A percentile compares a stretch with the other conserved stretches of the same genome.
These are phyloP conservation scores for Pilophorus perplexus DNA, from an alignment of 2,888 invertebrate species.

Conservation along the genomic window DNA sequence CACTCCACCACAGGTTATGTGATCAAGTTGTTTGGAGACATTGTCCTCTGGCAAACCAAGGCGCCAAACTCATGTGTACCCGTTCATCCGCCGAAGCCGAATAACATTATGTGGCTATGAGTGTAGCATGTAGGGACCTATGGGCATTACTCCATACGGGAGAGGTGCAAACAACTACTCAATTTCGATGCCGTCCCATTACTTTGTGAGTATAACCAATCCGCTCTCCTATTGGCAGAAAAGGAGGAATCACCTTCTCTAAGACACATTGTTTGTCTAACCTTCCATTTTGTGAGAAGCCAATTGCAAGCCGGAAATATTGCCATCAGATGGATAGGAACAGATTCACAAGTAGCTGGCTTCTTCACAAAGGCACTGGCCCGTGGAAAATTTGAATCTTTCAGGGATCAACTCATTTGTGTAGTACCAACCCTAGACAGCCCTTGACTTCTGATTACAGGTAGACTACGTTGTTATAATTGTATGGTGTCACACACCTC, in stretches of 20 bases:
- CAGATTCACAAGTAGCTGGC: constrained; percentile 1
- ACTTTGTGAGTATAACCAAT: not conserved
- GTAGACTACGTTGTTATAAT: not conserved
- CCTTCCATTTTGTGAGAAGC: constrained; percentile 3
- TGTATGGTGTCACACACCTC: too few species aligned
- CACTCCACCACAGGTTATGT: too few species aligned
- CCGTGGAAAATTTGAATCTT: not conserved
- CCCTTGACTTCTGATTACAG: not conserved
- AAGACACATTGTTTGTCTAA: not conserved
- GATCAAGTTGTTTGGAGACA: too few species aligned
- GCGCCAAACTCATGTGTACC: not conserved
- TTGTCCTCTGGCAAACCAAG: too few species aligned
- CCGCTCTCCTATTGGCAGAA: constrained; percentile 6
- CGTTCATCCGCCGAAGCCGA: not conserved
- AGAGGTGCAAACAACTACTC: not conserved
- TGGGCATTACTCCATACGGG: not conserved
- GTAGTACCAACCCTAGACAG: not conserved
- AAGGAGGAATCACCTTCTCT: constrained; percentile 16
- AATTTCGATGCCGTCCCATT: not conserved
- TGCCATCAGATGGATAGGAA: not conserved
- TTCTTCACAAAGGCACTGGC: constrained; percentile 10
- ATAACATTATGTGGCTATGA: constrained; percentile 11
- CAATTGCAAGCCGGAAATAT: not conserved
- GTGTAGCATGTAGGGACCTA: not conserved
- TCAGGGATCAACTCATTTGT: not conserved